Evolutionary conservation across 2,797 vertebrate genomes (phyloP).

Genomic region (Babyrousa celebensis): DNA sequence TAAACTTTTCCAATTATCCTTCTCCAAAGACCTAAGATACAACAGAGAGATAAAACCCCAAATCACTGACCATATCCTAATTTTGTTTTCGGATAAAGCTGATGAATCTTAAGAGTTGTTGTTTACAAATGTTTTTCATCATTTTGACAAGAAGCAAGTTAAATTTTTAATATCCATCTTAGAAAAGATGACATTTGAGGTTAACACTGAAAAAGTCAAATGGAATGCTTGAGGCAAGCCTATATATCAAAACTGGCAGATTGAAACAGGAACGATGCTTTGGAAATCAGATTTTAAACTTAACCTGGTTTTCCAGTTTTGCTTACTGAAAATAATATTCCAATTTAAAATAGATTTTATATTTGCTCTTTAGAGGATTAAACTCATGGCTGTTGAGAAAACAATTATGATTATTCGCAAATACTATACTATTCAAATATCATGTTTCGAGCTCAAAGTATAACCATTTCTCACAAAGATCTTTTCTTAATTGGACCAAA

Average conservation of each 20-base stretch:
- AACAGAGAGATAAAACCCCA: slow-evolving; percentile 1
- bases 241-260: slow-evolving; percentile 67
- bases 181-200: slow-evolving; percentile 65
- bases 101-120: slow-evolving; percentile 28
- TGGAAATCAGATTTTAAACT: slow-evolving; percentile 72
- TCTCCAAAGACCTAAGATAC: background rate
- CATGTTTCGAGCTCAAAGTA: slow-evolving; percentile 52
- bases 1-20: slow-evolving; percentile 6
- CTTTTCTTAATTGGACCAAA: slow-evolving; percentile 54
- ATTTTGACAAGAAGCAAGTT: slow-evolving; percentile 67
- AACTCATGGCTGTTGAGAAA: slow-evolving; percentile 31
- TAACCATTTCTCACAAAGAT: background rate
- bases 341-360: slow-evolving; percentile 35
- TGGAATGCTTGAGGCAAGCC: slow-evolving; percentile 38
- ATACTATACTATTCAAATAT: background rate
- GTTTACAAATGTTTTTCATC: slow-evolving; percentile 45
- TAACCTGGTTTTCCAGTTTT: slow-evolving; percentile 61
- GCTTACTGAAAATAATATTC: slow-evolving; percentile 39
- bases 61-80: background rate
- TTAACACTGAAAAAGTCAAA: slow-evolving; percentile 79
- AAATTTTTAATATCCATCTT: slow-evolving; percentile 80
- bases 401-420: slow-evolving; percentile 23
- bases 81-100: slow-evolving; percentile 48
- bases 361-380: slow-evolving; percentile 51
- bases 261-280: slow-evolving; percentile 73